phyloP scores from a whole-genome alignment of 2,888 invertebrate species.

The Euzetes globulus region DNA sequence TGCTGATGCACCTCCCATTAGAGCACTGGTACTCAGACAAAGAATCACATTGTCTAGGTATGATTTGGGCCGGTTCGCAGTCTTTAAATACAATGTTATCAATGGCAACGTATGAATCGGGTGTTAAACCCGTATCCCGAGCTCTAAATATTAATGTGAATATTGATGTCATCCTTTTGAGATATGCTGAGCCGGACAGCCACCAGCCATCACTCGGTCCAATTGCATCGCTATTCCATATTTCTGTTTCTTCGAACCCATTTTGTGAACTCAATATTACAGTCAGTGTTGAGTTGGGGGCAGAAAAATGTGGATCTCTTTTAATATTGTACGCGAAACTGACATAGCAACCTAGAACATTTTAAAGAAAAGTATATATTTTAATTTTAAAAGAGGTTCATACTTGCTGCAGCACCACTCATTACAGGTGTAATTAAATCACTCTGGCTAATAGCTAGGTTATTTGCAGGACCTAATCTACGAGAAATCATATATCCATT shows the following conservation, averaged over 20 bases:
- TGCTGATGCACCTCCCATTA: slow-evolving; percentile 37
- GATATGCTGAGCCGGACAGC: not conserved
- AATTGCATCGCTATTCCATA: not conserved
- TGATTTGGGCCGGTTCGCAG: not conserved
- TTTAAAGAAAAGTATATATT: not conserved
- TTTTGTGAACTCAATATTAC: not conserved
- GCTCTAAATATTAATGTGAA: not conserved
- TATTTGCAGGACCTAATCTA: not conserved
- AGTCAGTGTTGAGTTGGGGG: not conserved
- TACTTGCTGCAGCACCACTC: not conserved
- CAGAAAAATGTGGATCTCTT: not conserved
- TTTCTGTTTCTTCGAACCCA: not conserved
- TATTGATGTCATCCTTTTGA: not conserved
- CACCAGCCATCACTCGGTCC: not conserved
- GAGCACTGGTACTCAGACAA: slow-evolving; percentile 34
- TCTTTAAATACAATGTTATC: not conserved
- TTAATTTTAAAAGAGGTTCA: not conserved
- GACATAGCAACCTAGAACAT: not conserved
- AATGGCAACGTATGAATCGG: not conserved
- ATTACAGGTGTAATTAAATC: not conserved
- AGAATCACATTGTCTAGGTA: not conserved
- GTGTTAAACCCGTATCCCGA: not conserved
- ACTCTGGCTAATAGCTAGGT: not conserved
- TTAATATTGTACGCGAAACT: not conserved
- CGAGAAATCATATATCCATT: not conserved